Evolutionary conservation across 2,888 invertebrate genomes (phyloP).

Genomic region (Teleogryllus oceanicus): DNA sequence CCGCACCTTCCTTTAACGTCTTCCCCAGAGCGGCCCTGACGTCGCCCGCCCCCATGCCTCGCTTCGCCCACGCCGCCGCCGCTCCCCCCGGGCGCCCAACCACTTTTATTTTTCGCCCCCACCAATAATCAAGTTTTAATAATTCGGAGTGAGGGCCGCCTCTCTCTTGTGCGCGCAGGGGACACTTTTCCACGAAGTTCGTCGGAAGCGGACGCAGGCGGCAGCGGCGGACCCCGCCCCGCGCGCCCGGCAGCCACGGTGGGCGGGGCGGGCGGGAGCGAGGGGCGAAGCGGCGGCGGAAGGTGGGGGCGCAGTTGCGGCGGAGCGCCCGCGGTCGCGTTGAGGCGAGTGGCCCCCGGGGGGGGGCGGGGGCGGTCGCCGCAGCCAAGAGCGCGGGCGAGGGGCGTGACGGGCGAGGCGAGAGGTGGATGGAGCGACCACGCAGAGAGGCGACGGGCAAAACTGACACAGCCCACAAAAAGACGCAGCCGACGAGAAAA

Average conservation of each 20-base stretch:
- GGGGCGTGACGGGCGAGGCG: background rate
- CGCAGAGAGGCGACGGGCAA: too few species aligned
- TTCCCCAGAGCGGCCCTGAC: background rate
- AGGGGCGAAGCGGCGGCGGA: too few species aligned
- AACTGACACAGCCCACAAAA: too few species aligned
- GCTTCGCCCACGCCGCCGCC: background rate
- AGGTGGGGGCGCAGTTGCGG: background rate
- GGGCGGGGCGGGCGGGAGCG: too few species aligned
- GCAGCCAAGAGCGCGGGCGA: background rate
- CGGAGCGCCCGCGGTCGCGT: background rate
- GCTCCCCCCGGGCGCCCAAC: background rate
- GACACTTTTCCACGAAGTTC: too few species aligned
- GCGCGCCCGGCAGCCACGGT: too few species aligned
- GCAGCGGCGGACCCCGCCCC: too few species aligned
- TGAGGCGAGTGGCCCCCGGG: background rate
- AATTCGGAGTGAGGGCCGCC: background rate
- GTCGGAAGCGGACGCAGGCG: too few species aligned
- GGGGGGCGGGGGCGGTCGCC: background rate
- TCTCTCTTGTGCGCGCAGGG: background rate
- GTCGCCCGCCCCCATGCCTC: background rate
- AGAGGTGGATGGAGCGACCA: background rate
- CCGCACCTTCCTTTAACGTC: background rate
- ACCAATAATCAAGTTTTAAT: background rate
- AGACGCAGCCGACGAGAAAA: too few species aligned
- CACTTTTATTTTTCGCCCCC: conserved; percentile 6